Percentiles rank a stretch among this genome's conserved stretches.
phyloP scores from a whole-genome alignment of 1,140 invertebrate species.

The Octopus bimaculoides region DNA sequence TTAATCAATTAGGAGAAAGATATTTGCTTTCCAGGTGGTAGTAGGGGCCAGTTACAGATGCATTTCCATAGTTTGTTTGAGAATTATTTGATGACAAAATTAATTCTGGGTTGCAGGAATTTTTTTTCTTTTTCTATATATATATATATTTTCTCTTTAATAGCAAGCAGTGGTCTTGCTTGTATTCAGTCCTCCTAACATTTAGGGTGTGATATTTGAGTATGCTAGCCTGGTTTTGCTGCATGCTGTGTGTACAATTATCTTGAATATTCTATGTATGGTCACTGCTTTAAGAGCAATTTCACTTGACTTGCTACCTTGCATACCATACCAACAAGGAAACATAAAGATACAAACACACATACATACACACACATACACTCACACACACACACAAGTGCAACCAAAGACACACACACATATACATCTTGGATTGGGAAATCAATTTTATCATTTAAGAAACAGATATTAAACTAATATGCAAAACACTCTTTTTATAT shows the following conservation, averaged over 20 bases:
- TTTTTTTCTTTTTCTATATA: not conserved
- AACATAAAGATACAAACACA: too few relatives aligned
- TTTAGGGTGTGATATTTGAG: slow-evolving; percentile 10
- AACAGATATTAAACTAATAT: too few relatives aligned
- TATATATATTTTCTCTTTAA: not conserved
- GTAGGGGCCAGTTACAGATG: slow-evolving; percentile 14
- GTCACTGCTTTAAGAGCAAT: too few relatives aligned
- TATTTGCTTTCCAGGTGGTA: slow-evolving; percentile 10
- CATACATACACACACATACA: too few relatives aligned
- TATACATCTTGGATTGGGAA: too few relatives aligned
- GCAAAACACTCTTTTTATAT: too few relatives aligned
- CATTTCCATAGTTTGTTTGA: slow-evolving; percentile 14
- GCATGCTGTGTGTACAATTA: slow-evolving; percentile 1
- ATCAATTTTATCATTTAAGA: too few relatives aligned
- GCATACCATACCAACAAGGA: too few relatives aligned
- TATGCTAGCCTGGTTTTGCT: slow-evolving; percentile 1
- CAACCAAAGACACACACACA: too few relatives aligned
- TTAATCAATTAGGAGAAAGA: not conserved
- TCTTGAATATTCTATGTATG: not conserved
- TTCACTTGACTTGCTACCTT: too few relatives aligned
- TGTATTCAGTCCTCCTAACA: slow-evolving; percentile 8
- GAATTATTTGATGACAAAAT: slow-evolving; percentile 6
- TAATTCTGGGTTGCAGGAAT: not conserved
- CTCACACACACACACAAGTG: too few relatives aligned
- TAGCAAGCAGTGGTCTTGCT: slow-evolving; percentile 1